Base-by-base conservation (phyloP, 2,113 vertebrate genomes). In the Megaleporinus macrocephalus region DNA sequence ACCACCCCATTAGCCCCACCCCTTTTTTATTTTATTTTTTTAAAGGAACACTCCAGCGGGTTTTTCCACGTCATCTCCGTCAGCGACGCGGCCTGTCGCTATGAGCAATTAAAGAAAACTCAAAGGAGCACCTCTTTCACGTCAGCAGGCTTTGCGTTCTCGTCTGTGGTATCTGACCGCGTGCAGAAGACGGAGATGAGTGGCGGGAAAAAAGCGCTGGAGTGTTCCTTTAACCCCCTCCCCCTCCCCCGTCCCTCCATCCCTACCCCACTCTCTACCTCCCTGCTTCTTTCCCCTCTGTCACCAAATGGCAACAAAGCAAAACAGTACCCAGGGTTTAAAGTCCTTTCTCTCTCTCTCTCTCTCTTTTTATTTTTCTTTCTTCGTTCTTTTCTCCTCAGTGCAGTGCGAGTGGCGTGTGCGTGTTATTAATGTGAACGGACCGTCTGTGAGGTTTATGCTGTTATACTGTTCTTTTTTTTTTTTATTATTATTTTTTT, bases 261-360 rank as follows among this genome's bases (percentile, higher is more conserved):
- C 36, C 73, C 73, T 27, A 61, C 65, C 75, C 66, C 27, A 62
- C 80, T 86, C 88, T 90, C 90, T 91, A 90, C 91, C 91, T 93
- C 90, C 81, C 86, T 85, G 88, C 83, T 87, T 86, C 71, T 88
- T 87, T 83, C 73, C 88, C 82, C 85, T 79, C 86, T 24, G 18
- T 89, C 89, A 89, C 86, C 78, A 89, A 91, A 90, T 18, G n/a
- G 87, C 88, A 89, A 89, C 89, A 90, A 90, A 89, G 84, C 89
- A 87, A 83, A 90, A 90, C 89, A 90, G 89, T 91, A 89, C 90
- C 92, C 92, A 90, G 91, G 91, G 92, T 93, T 89, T 89, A 88
- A 85, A 61, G 68, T 71, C 49, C 55, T 72, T 55, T 55, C 44
- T 73, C 78, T 86, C 47, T 62, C 78, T 59, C 15, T 51, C 18